A percentile compares a stretch with the other conserved stretches of the same genome.
Evolutionary conservation across 2,797 vertebrate genomes (phyloP).

Genomic region (Salmo trutta): DNA sequence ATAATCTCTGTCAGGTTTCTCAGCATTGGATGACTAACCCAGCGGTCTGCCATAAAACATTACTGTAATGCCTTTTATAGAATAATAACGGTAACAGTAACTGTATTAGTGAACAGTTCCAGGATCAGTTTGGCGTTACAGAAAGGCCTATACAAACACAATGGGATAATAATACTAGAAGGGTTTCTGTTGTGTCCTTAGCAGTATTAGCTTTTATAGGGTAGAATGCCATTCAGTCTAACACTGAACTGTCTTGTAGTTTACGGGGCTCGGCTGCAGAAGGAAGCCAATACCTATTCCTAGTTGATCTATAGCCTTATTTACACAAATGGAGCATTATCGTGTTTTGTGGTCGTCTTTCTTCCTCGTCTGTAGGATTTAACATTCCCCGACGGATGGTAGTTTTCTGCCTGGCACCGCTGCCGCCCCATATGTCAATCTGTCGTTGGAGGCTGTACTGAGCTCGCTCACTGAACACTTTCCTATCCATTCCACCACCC

Average conservation of each 20-base stretch:
- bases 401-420: slow-evolving; percentile 52
- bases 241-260: not conserved
- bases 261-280: not conserved
- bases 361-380: slow-evolving; percentile 77
- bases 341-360: slow-evolving; percentile 69
- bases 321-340: slow-evolving; percentile 72
- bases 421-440: slow-evolving; percentile 76
- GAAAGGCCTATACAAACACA: slow-evolving; percentile 21
- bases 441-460: slow-evolving; percentile 36
- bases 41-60: slow-evolving; percentile 15
- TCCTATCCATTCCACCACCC: not conserved
- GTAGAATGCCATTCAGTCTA: not conserved
- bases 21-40: slow-evolving; percentile 41
- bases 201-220: not conserved
- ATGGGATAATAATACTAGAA: not conserved
- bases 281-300: not conserved
- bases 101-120: not conserved
- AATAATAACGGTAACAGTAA: slow-evolving; percentile 7
- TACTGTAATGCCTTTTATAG: slow-evolving; percentile 4
- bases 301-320: slow-evolving; percentile 67
- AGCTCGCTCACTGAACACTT: slow-evolving; percentile 32
- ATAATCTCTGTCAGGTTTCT: slow-evolving; percentile 52
- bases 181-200: not conserved
- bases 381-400: slow-evolving; percentile 75
- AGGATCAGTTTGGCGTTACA: slow-evolving; percentile 4